Percentiles rank a stretch among this genome's conserved stretches.
Evolutionary conservation across 2,888 invertebrate species (phyloP).

Genomic region (Gerris lacustris): DNA sequence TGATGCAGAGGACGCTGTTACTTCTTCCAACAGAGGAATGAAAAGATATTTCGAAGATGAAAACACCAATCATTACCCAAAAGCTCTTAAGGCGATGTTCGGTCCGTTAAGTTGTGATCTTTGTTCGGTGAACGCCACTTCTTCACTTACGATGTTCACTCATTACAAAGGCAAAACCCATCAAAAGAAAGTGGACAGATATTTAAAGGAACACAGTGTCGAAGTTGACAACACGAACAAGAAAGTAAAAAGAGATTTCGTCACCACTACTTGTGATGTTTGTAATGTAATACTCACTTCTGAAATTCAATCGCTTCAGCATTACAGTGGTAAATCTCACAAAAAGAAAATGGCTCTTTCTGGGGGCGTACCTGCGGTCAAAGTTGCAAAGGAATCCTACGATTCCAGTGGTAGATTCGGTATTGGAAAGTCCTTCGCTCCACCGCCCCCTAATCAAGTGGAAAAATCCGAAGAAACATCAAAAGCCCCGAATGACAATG

Average conservation of each 20-base stretch:
- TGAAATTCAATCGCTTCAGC: background rate
- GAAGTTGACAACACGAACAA: background rate
- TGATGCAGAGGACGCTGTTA: no score
- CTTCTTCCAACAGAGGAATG: background rate
- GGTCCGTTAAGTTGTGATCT: slow-evolving; percentile 2
- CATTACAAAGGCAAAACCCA: slow-evolving; percentile 20
- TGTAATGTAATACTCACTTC: background rate
- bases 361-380: background rate
- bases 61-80: background rate
- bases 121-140: background rate
- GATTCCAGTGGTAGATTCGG: background rate
- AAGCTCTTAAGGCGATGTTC: background rate
- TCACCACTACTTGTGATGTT: background rate
- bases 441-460: background rate
- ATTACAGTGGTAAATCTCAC: slow-evolving; percentile 6
- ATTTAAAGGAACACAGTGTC: slow-evolving; percentile 12
- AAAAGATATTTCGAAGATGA: background rate
- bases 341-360: background rate
- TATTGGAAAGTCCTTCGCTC: background rate
- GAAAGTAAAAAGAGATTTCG: background rate
- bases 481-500: background rate
- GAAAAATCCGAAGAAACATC: background rate
- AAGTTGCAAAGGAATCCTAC: background rate
- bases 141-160: slow-evolving; percentile 12
- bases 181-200: slow-evolving; percentile 14